Conservation (phyloP, 2,797 vertebrate genomes). For the Poecilia gillii region DNA sequence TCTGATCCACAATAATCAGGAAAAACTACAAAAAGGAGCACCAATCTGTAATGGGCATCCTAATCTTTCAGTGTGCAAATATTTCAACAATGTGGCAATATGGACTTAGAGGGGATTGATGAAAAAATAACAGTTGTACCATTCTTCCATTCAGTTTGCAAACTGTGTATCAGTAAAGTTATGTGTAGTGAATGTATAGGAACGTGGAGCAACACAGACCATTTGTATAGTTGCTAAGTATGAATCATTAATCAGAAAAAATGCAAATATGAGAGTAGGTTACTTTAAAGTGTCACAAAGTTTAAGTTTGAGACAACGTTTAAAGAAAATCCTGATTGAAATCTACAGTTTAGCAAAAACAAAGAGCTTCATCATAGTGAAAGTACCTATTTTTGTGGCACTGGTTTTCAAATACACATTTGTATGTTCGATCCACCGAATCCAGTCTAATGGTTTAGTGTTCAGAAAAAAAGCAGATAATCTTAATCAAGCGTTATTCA, state of each 20-base stretch:
- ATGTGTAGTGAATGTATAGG: background rate
- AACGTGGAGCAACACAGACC: background rate
- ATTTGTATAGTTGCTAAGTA: background rate
- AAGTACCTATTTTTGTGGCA: background rate
- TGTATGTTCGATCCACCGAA: background rate
- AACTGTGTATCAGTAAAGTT: background rate
- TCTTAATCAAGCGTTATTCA: background rate
- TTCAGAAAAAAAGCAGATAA: background rate
- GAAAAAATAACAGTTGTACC: background rate
- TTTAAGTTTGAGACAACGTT: background rate
- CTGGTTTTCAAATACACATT: background rate
- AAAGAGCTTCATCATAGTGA: background rate
- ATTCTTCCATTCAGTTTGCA: background rate
- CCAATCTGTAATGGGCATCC: background rate
- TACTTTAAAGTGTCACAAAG: background rate
- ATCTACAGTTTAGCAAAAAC: background rate
- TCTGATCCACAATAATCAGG: slow-evolving; percentile 3
- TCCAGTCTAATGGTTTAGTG: background rate
- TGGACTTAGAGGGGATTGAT: background rate
- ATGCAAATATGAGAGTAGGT: background rate
- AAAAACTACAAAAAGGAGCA: slow-evolving; percentile 6
- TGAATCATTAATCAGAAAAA: background rate
- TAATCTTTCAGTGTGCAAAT: background rate
- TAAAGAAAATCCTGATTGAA: background rate
- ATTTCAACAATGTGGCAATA: slow-evolving; percentile 4